phyloP scores from a whole-genome alignment of 2,888 invertebrate genomes.

The Drosophila pegasa region DNA sequence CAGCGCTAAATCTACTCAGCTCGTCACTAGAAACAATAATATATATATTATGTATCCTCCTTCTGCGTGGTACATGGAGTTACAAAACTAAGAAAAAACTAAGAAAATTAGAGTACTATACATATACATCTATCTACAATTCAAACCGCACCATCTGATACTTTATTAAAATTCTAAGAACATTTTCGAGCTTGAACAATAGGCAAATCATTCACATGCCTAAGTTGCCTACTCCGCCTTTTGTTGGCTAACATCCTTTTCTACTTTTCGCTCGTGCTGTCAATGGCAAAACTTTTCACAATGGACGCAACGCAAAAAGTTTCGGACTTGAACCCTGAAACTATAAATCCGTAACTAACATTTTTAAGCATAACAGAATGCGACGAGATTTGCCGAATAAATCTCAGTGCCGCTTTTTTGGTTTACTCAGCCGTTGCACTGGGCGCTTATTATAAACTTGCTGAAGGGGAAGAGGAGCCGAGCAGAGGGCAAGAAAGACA shows the following conservation, averaged over 20 bases:
- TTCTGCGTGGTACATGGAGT: no score
- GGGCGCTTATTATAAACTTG: conserved; percentile 62
- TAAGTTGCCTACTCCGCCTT: neutral
- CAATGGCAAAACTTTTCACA: conserved; percentile 36
- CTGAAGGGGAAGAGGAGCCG: neutral
- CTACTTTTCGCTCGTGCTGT: conserved; percentile 9
- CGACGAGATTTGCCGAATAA: conserved; percentile 71
- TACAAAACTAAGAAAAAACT: no score
- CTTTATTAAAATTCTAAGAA: neutral
- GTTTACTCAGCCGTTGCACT: conserved; percentile 65
- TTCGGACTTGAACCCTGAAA: conserved; percentile 45
- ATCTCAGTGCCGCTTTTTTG: conserved; percentile 67
- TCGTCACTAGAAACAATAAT: no score
- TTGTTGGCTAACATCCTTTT: neutral
- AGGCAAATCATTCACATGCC: conserved; percentile 1
- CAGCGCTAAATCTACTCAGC: no score
- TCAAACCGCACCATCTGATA: neutral
- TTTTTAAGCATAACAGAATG: conserved; percentile 75
- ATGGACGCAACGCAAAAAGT: conserved; percentile 49
- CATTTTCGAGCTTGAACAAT: neutral
- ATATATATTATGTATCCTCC: no score
- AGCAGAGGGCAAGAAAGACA: neutral
- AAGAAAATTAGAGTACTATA: no score
- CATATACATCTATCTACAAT: neutral
- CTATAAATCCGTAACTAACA: conserved; percentile 68